Evolutionary conservation across 2,888 invertebrate genomes (phyloP), one percentile per base, ranked within the genome.

Genomic region (Parelbella ahira): DNA sequence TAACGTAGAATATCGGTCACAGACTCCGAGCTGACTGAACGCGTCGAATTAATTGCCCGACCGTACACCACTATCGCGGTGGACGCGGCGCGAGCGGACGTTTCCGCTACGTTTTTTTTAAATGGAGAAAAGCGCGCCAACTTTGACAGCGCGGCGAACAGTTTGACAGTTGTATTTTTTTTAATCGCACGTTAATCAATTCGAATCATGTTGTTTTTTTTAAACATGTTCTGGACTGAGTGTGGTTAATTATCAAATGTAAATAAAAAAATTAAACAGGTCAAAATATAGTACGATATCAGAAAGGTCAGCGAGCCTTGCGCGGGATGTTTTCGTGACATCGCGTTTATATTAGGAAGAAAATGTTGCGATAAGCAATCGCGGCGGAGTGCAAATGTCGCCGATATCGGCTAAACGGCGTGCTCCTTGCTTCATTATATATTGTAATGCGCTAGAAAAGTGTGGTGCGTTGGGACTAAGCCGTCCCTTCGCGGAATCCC

Each of bases 1-100:
- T 87, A 86, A 82, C 83, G 78, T 70, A 58, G 78, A 82, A 87
- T 86, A 86, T 87, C 87, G 87, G 87, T 84, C 87, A 87, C 67
- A 64, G 78, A 76, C 76, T 70, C 77, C 57, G 71, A 72, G 25
- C 41, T 9, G 25, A 29, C 68, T 67, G 79, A 76, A 71, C 74
- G 74, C 74, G 69, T 72, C 68, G 67, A 68, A 76, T 83, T 84
- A 83, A 86, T 84, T 82, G 72, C 67, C 63, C 57, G 56, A 51
- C 53, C 52, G 56, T 49, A 56, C 61, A 69, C 57, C 66, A 68
- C 61, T 83, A 81, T 71, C 78, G 77, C 62, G 57, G 64, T 61
- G 80, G 68, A 63, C 74, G 73, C 64, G 65, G 65, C 67, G 74
- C 76, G 81, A 54, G 82, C 80, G 82, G 77, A 80, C 86, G 84